Percentiles rank a stretch among this genome's conserved stretches.
These are phyloP conservation scores for Tuta absoluta DNA, from an alignment of 2,888 invertebrate genomes.

Conservation along the genomic window DNA sequence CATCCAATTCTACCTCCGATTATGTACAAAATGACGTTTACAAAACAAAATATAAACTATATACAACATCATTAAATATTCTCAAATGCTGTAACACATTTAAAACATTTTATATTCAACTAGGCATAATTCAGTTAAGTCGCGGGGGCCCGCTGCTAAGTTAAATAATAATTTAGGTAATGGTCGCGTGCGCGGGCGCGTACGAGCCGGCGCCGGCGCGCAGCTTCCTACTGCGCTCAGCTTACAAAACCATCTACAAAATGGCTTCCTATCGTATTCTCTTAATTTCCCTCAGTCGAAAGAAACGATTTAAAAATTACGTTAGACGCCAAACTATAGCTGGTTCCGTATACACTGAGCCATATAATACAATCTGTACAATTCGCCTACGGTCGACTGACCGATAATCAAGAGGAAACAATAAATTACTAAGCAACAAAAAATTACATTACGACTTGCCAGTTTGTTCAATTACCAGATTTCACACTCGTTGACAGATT, in stretches of 20 bases:
- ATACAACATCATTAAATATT: constrained; percentile 81
- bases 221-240: constrained; percentile 29
- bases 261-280: neutral
- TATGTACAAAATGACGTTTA: constrained; percentile 75
- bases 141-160: constrained; percentile 55
- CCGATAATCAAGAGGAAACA: constrained; percentile 38
- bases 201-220: constrained; percentile 37
- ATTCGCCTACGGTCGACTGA: constrained; percentile 54
- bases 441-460: constrained; percentile 52
- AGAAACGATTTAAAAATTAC: neutral
- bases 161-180: constrained; percentile 63
- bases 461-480: constrained; percentile 51
- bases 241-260: neutral
- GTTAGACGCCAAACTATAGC: neutral
- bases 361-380: constrained; percentile 55
- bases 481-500: constrained; percentile 46
- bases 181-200: constrained; percentile 26
- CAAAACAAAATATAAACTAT: constrained; percentile 81
- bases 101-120: constrained; percentile 80
- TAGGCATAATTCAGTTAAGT: constrained; percentile 73
- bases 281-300: neutral
- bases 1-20: constrained; percentile 56
- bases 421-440: constrained; percentile 68
- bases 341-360: neutral
- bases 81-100: constrained; percentile 81